Evolutionary conservation across 2,797 vertebrate genomes (phyloP), one percentile per base, ranked within the genome.

Genomic region (Pangasius mekongensis): DNA sequence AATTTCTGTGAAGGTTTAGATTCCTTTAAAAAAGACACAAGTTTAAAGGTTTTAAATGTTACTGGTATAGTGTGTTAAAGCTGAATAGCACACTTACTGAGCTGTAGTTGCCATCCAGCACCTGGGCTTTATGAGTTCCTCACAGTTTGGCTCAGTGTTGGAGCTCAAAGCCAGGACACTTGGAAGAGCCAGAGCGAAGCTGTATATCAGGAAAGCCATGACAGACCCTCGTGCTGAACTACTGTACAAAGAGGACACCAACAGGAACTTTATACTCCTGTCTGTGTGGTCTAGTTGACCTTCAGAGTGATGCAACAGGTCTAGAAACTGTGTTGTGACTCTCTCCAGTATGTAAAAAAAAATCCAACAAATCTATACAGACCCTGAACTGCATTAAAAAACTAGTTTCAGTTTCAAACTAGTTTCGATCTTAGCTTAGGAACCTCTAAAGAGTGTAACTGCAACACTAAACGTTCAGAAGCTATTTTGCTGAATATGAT

Each of bases 291-390:
- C 24, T 43, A 33, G 20, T 24, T 71, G 52, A 56, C 47, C 56
- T 81, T 62, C n/a, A 58, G 60, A 83, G 86, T 86, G 90, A 86
- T 52, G 84, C 80, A 91, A 91, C 49, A 88, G 73, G 52, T 73
- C n/a, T 43, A 69, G 24, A 69, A 36, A 24, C 1, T 27, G 43
- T 78, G 76, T 78, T 22, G n/a, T 9, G 11, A 80, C 52, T 33
- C 30, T 33, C n/a, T 52, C 16, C 13, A n/a, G 3, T 47, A 24
- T 74, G 10, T 18, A 67, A 67, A 33, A 47, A 73, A 22, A 73
- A 27, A 5, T 10, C 43, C 27, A n/a, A 16, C 13, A 27, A 77
- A 52, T 77, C 27, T 77, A 27, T 77, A 2, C 14, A 2, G 24
- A 54, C 27, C 74, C 49, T 76, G 73, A 76, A 49, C 73, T 49